Conservation (phyloP, 2,797 vertebrate genomes). For the Sebastes alutus region DNA sequence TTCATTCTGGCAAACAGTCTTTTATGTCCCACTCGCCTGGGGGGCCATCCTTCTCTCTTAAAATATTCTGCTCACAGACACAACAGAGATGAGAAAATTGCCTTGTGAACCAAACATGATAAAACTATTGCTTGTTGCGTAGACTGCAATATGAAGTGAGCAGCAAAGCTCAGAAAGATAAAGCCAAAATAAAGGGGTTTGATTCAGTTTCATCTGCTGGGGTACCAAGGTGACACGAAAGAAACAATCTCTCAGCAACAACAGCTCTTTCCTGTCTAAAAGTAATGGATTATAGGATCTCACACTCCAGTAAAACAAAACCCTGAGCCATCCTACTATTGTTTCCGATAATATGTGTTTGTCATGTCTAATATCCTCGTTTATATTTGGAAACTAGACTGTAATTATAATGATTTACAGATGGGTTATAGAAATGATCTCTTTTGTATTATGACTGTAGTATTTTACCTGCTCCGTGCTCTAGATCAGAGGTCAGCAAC, state of each 20-base stretch:
- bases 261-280: background rate
- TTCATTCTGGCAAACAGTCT: background rate
- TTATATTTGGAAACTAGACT: no score
- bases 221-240: background rate
- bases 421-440: background rate
- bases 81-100: constrained; percentile 37
- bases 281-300: background rate
- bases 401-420: background rate
- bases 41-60: background rate
- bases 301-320: background rate
- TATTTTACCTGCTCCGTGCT: background rate
- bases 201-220: constrained; percentile 33
- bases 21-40: background rate
- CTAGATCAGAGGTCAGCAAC: background rate
- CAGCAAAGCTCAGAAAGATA: constrained; percentile 6
- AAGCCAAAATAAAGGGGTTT: constrained; percentile 38
- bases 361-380: no score
- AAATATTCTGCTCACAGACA: constrained; percentile 26
- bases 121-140: background rate
- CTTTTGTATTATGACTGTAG: background rate
- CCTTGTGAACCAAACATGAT: constrained; percentile 22
- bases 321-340: background rate
- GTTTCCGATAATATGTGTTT: background rate
- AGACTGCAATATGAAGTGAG: constrained; percentile 39
- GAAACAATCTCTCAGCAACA: constrained; percentile 25